Evolutionary conservation across 2,888 invertebrate species (phyloP).

Genomic region (Epistrophe grossulariae): DNA sequence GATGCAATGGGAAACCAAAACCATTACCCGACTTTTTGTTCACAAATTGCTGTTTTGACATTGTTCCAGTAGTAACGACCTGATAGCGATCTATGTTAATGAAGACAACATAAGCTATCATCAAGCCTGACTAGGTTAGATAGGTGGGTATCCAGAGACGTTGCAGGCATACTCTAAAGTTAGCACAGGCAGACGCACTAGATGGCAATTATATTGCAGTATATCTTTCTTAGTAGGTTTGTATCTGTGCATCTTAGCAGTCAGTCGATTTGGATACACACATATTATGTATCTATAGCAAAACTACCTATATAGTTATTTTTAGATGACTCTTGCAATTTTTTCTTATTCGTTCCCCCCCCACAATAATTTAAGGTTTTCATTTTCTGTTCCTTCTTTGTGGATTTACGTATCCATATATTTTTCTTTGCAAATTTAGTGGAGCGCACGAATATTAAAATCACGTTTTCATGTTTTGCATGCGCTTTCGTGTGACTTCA

Average conservation of each 20-base stretch:
- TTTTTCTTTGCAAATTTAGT: slow-evolving; percentile 53
- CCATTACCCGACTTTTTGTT: slow-evolving; percentile 24
- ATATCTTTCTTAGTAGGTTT: not conserved
- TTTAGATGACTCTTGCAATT: slow-evolving; percentile 35
- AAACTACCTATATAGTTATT: slow-evolving; percentile 30
- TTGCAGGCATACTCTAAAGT: slow-evolving; percentile 38
- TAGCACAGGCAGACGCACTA: slow-evolving; percentile 31
- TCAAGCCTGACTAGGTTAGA: slow-evolving; percentile 21
- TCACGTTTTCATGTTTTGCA: slow-evolving; percentile 65
- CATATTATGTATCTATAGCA: no score
- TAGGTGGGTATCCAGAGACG: not conserved
- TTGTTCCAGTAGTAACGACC: slow-evolving; percentile 57
- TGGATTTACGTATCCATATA: slow-evolving; percentile 52
- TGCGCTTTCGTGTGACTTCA: slow-evolving; percentile 28
- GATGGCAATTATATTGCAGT: not conserved
- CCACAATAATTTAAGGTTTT: slow-evolving; percentile 8
- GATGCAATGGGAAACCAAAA: slow-evolving; percentile 32
- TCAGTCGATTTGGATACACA: not conserved
- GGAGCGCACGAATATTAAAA: slow-evolving; percentile 58
- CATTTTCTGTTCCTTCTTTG: slow-evolving; percentile 50
- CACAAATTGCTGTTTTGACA: slow-evolving; percentile 51
- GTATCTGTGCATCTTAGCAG: not conserved
- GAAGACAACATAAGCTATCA: slow-evolving; percentile 47
- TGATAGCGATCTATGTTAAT: slow-evolving; percentile 65
- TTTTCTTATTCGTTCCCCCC: slow-evolving; percentile 2